Evolutionary conservation across 1,140 invertebrate genomes (phyloP).

Genomic region (Apolygus lucorum): DNA sequence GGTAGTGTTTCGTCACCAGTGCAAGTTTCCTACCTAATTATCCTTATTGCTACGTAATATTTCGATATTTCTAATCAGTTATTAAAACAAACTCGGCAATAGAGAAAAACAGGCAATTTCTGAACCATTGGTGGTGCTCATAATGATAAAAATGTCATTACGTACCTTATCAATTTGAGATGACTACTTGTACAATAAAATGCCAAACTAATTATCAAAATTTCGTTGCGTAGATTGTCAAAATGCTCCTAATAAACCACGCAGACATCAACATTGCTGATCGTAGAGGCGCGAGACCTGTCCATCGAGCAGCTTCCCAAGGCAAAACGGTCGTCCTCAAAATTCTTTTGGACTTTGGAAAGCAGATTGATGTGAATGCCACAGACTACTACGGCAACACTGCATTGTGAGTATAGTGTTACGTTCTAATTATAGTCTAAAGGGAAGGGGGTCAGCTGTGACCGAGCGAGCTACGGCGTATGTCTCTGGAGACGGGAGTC

Average conservation of each 20-base stretch:
- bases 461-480: too few species aligned
- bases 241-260: constrained; percentile 57
- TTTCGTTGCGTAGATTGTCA: constrained; percentile 45
- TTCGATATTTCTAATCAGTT: too few species aligned
- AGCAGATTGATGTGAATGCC: constrained; percentile 43
- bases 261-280: constrained; percentile 69
- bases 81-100: too few species aligned
- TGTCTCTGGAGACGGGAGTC: too few species aligned
- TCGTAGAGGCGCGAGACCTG: constrained; percentile 63
- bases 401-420: constrained; percentile 46
- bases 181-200: background rate
- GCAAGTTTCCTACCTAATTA: too few species aligned
- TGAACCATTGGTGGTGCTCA: too few species aligned
- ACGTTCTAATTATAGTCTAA: background rate
- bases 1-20: too few species aligned
- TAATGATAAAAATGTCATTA: too few species aligned
- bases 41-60: too few species aligned
- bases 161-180: background rate
- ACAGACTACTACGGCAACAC: constrained; percentile 60
- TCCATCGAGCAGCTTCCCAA: constrained; percentile 76
- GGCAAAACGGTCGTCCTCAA: constrained; percentile 62
- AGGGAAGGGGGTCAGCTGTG: too few species aligned
- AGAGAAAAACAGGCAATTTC: too few species aligned
- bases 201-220: background rate
- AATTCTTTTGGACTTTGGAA: constrained; percentile 51